Percentiles rank a stretch among this genome's conserved stretches.
phyloP scores from a whole-genome alignment of 1,140 invertebrate species.

The Caenorhabditis remanei region DNA sequence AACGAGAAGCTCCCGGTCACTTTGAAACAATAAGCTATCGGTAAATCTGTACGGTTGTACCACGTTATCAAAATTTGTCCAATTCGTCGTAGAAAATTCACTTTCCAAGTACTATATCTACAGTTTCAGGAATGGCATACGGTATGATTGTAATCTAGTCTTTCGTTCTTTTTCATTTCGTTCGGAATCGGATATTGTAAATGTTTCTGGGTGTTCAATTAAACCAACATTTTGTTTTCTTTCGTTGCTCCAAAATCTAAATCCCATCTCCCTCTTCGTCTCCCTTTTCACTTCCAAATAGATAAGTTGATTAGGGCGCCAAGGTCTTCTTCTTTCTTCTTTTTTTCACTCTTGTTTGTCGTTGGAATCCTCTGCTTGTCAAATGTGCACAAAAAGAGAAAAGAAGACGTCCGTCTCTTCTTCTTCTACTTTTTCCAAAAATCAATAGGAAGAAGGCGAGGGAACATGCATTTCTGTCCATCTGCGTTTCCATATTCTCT shows the following conservation, averaged over 20 bases:
- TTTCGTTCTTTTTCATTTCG: neutral
- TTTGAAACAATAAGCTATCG: too few relatives aligned
- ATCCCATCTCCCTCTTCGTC: neutral
- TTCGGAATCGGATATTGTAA: neutral
- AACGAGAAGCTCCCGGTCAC: too few relatives aligned
- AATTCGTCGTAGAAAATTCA: too few relatives aligned
- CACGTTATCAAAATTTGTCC: too few relatives aligned
- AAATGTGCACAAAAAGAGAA: slow-evolving; percentile 35
- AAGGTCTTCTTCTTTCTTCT: slow-evolving; percentile 10
- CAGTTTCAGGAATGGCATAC: too few relatives aligned
- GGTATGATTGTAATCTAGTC: too few relatives aligned
- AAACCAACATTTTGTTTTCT: neutral
- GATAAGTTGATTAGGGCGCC: slow-evolving; percentile 33
- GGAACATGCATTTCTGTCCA: slow-evolving; percentile 39
- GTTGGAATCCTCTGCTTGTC: slow-evolving; percentile 7
- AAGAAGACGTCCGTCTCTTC: slow-evolving; percentile 15
- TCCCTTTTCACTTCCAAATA: too few relatives aligned
- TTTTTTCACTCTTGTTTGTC: neutral
- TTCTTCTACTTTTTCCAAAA: neutral
- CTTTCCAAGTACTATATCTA: too few relatives aligned
- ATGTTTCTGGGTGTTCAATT: slow-evolving; percentile 47
- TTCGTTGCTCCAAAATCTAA: neutral
- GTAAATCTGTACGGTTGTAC: too few relatives aligned
- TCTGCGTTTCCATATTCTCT: slow-evolving; percentile 4
- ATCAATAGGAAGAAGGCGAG: slow-evolving; percentile 44